Conservation (phyloP, 2,113 vertebrate genomes). For the Ctenodactylus gundi region DNA sequence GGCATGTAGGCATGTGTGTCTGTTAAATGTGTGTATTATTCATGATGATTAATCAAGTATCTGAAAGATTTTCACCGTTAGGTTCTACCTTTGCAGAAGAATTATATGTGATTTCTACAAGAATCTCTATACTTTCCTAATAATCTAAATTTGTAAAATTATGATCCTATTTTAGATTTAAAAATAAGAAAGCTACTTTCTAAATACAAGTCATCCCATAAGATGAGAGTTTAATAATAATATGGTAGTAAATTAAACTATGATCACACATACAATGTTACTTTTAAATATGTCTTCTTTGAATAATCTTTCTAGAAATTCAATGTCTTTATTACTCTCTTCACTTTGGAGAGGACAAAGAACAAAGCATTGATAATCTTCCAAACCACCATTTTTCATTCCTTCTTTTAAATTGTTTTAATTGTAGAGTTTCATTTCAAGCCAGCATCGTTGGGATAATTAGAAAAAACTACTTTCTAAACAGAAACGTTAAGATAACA, state of each 20-base stretch:
- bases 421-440: slow-evolving; percentile 3
- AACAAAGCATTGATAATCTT: not conserved
- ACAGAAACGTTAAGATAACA: not conserved
- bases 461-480: not conserved
- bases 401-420: not conserved
- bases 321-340: not conserved
- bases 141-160: not conserved
- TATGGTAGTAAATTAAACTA: not conserved
- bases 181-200: slow-evolving; percentile 18
- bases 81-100: not conserved
- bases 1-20: not conserved
- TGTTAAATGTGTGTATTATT: not conserved
- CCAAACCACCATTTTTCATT: not conserved
- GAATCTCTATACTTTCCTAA: not conserved
- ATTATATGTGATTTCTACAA: not conserved
- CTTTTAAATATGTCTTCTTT: not conserved
- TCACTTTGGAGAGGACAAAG: not conserved
- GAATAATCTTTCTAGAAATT: not conserved
- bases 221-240: not conserved
- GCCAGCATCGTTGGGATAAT: not conserved
- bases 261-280: not conserved
- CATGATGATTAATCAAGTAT: too few relatives aligned
- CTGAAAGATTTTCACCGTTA: not conserved
- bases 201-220: not conserved
- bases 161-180: not conserved